Evolutionary conservation across 2,888 invertebrate species (phyloP), one percentile per base, ranked within the genome.

Genomic region (Ophioninae sp.): DNA sequence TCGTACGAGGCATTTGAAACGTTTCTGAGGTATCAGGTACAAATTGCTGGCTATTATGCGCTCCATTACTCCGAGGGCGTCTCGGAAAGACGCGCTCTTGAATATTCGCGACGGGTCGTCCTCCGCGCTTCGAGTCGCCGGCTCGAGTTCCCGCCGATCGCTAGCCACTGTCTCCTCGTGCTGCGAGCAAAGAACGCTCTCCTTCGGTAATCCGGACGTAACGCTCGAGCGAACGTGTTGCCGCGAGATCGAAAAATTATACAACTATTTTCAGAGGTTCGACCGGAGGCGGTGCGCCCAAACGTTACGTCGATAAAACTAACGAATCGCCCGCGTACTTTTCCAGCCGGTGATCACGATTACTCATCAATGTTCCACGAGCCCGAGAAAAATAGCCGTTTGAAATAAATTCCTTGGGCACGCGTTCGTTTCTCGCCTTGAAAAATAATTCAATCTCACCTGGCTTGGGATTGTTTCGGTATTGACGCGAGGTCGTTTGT

Each of bases 21-120:
- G 94, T 88, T 96, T 96, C 89, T 97, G 97, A 77, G 95, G 94
- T n/a, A 93, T 92, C 59, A 94, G 94, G 89, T 94, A 97, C 71
- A 95, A 94, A 88, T 96, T 95, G 77, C 95, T 95, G 0, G 96
- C 95, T 30, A 97, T 93, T 51, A 97, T 94, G n/a, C 97, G 94
- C 90, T 96, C 96, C 67, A 95, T 95, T 23, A 96, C 91, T 88
- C 95, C 94, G 0, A 95, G 94, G 0, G 96, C 95, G 85, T 96
- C 94, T 30, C 94, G 93, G 89, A 96, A 97, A 65, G 88, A 87
- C 0, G 86, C 78, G 73, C 92, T 93, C 39, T 92, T 90, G 39
- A 91, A 88, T 10, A 94, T 88, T 51, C 90, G 90, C 2, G 81
- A 74, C 68, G 93, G 83, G 82, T 93, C 91, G 65, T 92, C 91